Evolutionary conservation across 1,140 invertebrate species (phyloP), one percentile per base, ranked within the genome.

Genomic region (Drosophila insularis): DNA sequence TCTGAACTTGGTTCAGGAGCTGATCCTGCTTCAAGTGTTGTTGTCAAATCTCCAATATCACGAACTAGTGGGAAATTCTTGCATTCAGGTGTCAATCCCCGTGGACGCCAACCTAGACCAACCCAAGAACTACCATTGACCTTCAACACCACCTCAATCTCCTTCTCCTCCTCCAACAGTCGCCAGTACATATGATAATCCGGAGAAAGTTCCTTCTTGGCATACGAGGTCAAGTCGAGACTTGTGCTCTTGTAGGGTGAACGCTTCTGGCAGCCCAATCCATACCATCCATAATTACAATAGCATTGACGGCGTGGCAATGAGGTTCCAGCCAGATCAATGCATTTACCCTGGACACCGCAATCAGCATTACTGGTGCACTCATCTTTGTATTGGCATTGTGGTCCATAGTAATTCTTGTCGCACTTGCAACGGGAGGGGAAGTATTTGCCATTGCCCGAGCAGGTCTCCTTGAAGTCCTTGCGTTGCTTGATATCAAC

Each of bases 211-310:
- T 95, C 93, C 70, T 94, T 94, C 86, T 94, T 94, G 21, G 94
- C 95, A 92, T 97, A 97, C 1, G 93, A 90, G 13, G 93, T 93
- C 2, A 95, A 92, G 89, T 97, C 95, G 2, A 96, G 92, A 46
- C 94, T 93, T 4, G 93, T 94, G 8, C 91, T 93, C 90, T 94
- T 95, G 21, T 95, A 93, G 1, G 94, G 92, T 2, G 95, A 96
- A 78, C 96, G 94, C 93, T 96, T 96, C 68, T 94, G 95, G 82
- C 96, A 97, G 6, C 95, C 95, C 3, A 94, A 93, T 6, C 96
- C 96, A 89, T 96, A 97, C 95, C 96, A 98, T 13, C 97, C 97
- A 19, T 94, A 93, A 70, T 97, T 95, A 90, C 98, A 99, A 91
- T 97, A 99, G 91, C 98, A 99, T 79, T 97, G 96, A 74, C 95